A percentile compares a stretch with the other conserved stretches of the same genome.
These are phyloP conservation scores for Drosophila sproati DNA, from an alignment of 1,140 invertebrate genomes.

Conservation along the genomic window DNA sequence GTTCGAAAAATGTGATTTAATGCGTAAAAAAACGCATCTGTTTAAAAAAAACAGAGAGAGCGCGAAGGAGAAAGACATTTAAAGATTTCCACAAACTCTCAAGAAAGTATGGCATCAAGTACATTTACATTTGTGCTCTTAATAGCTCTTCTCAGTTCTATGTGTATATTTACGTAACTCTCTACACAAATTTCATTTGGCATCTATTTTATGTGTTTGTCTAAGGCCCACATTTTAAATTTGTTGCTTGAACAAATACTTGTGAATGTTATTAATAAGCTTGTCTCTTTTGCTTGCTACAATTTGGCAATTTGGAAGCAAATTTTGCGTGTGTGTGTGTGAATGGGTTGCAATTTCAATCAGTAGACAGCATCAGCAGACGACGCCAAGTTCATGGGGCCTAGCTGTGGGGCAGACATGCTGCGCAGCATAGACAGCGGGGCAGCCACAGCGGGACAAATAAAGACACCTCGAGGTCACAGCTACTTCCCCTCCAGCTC, in stretches of 20 bases:
- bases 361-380: constrained; percentile 1
- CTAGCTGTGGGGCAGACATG: constrained; percentile 33
- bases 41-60: no score
- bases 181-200: no score
- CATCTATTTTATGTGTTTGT: no score
- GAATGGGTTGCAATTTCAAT: constrained; percentile 28
- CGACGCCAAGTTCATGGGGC: background rate
- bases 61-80: no score
- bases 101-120: no score
- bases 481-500: background rate
- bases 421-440: constrained; percentile 22
- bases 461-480: constrained; percentile 61
- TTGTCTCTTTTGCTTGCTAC: background rate
- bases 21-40: background rate
- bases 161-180: no score
- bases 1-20: background rate
- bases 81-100: no score
- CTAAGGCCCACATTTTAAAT: no score
- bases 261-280: background rate
- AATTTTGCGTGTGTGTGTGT: constrained; percentile 12
- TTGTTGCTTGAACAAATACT: no score
- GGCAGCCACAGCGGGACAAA: constrained; percentile 9
- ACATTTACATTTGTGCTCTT: no score
- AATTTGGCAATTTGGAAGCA: constrained; percentile 11
- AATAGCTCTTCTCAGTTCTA: no score